Base-by-base conservation (phyloP, 2,888 invertebrate species). In the Drosophila paucipuncta region DNA sequence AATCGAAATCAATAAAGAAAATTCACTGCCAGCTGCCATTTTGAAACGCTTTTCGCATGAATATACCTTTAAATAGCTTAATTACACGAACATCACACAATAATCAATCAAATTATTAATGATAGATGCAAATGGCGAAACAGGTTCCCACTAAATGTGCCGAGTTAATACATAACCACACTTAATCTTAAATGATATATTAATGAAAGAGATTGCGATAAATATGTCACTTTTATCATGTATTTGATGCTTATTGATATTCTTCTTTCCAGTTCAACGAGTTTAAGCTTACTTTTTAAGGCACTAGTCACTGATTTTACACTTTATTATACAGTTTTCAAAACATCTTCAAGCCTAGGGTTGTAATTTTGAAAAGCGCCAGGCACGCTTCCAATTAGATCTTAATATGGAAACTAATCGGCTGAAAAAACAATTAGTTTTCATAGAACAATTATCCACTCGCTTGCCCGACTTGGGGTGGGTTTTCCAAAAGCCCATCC, bases 81-180 rank as follows among this genome's bases (percentile, higher is more conserved):
- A 18, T n/a, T n/a, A 22, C 11, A 13, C 2, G 39, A 28, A 0
- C 6, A 13, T 22, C 11, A 11, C 18, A 25, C 22, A 50, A 35
- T 43, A 35, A 30, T 50, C 58, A 59, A 70, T 41, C 35, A 35
- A 10, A 13, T 16, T n/a, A n/a, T 31, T 31, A 30, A 41, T 41
- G 30, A 41, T 41, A 4, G n/a, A n/a, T 41, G 22, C n/a, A 30
- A 30, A 30, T 53, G n/a, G n/a, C 22, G 13, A 28, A 18, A 47
- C 4, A 25, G 47, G 1, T 47, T 47, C 2, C 16, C 22, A 18
- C 28, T 0, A 18, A 28, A 18, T 54, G 22, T 1, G 1, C n/a
- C 9, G 16, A 33, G 0, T 35, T 54, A 3, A 28, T 28, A 2
- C 13, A 55, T 18, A 18, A 55, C 4, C n/a, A 7, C 11, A 28